Percentiles rank a stretch among this genome's conserved stretches.
Evolutionary conservation across 2,113 vertebrate species (phyloP).

Genomic region (Casuarius casuarius): DNA sequence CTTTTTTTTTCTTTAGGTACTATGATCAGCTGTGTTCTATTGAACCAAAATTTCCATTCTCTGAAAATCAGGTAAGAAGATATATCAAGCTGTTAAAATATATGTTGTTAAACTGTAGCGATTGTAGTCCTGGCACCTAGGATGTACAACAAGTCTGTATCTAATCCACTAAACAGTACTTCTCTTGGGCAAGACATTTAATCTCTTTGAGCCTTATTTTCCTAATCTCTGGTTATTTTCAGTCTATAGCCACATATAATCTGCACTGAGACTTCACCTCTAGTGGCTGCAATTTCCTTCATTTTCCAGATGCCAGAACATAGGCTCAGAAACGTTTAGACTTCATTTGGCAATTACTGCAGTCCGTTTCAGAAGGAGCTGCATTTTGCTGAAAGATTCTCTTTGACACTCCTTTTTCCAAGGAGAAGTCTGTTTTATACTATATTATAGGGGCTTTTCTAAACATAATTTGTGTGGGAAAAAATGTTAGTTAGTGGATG

Average conservation of each 20-base stretch:
- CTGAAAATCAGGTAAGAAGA: conserved; percentile 92
- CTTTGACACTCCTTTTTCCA: neutral
- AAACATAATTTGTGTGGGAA: neutral
- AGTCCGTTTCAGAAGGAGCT: neutral
- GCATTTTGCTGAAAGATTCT: neutral
- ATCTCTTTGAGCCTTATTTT: neutral
- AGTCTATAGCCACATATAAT: fast-evolving
- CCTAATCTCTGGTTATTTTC: neutral
- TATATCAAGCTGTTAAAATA: neutral
- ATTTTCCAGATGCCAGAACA: neutral
- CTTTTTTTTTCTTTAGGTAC: conserved; percentile 80
- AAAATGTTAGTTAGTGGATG: neutral
- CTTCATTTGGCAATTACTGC: neutral
- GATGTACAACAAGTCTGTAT: neutral
- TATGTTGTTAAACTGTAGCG: neutral
- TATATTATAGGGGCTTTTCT: neutral
- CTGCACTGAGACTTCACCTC: neutral
- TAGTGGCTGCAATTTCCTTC: neutral
- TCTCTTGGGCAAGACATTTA: neutral
- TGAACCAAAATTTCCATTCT: conserved; percentile 97
- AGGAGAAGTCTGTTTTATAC: neutral
- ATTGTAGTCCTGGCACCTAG: fast-evolving
- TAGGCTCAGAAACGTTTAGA: neutral
- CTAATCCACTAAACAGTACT: neutral
- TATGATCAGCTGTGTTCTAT: conserved; percentile 96